Percentiles rank a stretch among this genome's conserved stretches.
Evolutionary conservation across 2,797 vertebrate species (phyloP).

Genomic region (Potorous gilbertii): DNA sequence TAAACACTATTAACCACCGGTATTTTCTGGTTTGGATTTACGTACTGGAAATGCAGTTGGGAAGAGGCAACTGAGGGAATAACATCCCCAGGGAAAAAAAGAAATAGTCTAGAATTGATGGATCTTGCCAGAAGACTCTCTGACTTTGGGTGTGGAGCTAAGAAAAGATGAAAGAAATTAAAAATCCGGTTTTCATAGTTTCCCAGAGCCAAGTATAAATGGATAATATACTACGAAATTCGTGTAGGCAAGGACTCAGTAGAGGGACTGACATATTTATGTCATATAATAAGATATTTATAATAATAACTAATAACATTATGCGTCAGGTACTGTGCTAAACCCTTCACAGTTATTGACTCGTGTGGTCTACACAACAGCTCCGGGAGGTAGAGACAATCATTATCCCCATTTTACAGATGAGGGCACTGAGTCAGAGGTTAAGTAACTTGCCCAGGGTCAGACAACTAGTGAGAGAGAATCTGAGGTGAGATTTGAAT

Average conservation of each 20-base stretch:
- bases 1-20: not conserved
- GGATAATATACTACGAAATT: not conserved
- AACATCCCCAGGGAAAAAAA: not conserved
- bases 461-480: not conserved
- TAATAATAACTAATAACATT: not conserved
- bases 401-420: not conserved
- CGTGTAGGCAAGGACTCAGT: not conserved
- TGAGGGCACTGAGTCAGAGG: not conserved
- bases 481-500: not conserved
- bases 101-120: not conserved
- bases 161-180: not conserved
- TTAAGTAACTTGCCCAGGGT: not conserved
- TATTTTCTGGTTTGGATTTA: not conserved
- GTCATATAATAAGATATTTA: too few species aligned
- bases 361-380: not conserved
- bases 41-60: not conserved
- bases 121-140: not conserved
- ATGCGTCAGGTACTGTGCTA: not conserved
- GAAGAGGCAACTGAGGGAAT: not conserved
- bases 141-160: not conserved
- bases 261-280: not conserved
- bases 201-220: not conserved
- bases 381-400: not conserved
- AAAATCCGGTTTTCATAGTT: not conserved
- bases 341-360: not conserved